A percentile compares a stretch with the other conserved stretches of the same genome.
Evolutionary conservation across 2,113 vertebrate genomes (phyloP).

Genomic region (Nerophis ophidion): DNA sequence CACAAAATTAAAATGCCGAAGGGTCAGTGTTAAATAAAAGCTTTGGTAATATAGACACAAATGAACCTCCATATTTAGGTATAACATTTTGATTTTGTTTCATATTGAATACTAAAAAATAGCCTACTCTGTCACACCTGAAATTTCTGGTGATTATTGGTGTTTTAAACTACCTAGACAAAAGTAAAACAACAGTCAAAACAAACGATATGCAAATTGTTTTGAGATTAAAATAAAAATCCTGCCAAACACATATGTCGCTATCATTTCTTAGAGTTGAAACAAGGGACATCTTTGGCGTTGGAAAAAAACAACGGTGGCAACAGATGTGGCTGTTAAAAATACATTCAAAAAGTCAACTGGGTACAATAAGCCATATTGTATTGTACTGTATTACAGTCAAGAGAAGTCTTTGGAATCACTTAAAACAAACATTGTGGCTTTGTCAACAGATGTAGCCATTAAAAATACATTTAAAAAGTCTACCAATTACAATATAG

Average conservation of each 20-base stretch:
- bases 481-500: constrained; percentile 51
- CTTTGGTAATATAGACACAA: too few species aligned
- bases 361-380: constrained; percentile 69
- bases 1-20: too few species aligned
- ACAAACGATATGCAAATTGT: constrained; percentile 36
- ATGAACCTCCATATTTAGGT: too few species aligned
- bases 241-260: constrained; percentile 49
- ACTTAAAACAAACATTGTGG: constrained; percentile 58
- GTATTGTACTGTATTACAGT: constrained; percentile 65
- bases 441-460: constrained; percentile 67
- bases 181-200: constrained; percentile 19
- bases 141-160: constrained; percentile 9
- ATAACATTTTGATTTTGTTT: too few species aligned
- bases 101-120: too few species aligned
- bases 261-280: constrained; percentile 66
- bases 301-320: constrained; percentile 52
- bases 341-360: constrained; percentile 66
- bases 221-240: constrained; percentile 24
- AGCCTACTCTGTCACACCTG: too few species aligned
- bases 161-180: constrained; percentile 19
- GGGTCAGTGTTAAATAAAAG: too few species aligned
- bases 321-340: constrained; percentile 68
- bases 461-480: constrained; percentile 65
- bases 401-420: constrained; percentile 62
- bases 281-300: constrained; percentile 62